Conservation (phyloP, 1,140 invertebrate species). For the Monochamus saltuarius region DNA sequence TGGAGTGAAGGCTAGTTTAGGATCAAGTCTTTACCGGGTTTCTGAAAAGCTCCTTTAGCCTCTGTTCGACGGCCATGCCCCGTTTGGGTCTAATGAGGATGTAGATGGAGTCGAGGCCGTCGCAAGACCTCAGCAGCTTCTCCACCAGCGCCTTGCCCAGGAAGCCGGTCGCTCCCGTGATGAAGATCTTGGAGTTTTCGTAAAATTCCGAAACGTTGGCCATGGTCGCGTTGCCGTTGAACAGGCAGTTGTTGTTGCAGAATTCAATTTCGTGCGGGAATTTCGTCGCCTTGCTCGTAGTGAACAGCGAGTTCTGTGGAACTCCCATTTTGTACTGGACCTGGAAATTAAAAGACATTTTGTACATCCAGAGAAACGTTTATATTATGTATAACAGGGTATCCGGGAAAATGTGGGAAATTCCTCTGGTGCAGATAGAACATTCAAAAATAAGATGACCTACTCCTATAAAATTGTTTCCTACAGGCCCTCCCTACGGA, state of each 20-base stretch:
- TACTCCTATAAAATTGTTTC: too few species aligned
- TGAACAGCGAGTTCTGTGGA: constrained; percentile 3
- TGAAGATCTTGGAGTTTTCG: constrained; percentile 56
- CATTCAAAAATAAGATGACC: too few species aligned
- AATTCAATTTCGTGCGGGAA: background rate
- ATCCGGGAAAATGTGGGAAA: too few species aligned
- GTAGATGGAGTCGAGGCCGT: constrained; percentile 75
- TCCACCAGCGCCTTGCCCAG: constrained; percentile 87
- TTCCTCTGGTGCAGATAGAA: too few species aligned
- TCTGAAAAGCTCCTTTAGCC: constrained; percentile 66
- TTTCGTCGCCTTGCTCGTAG: constrained; percentile 20
- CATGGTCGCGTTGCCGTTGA: constrained; percentile 12
- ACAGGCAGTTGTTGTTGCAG: constrained; percentile 26
- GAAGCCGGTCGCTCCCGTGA: constrained; percentile 77
- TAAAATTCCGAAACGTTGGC: constrained; percentile 53
- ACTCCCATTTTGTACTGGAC: constrained; percentile 4
- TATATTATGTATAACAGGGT: too few species aligned
- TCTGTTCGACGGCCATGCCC: constrained; percentile 60
- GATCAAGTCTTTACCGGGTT: constrained; percentile 71
- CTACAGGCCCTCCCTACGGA: too few species aligned
- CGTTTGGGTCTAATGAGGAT: constrained; percentile 77
- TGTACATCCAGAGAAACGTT: too few species aligned
- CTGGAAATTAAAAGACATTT: too few species aligned
- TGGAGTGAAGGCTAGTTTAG: constrained; percentile 27
- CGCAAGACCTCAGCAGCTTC: constrained; percentile 81